Base-by-base conservation (phyloP, 2,113 vertebrate species). In the Macrotus californicus region DNA sequence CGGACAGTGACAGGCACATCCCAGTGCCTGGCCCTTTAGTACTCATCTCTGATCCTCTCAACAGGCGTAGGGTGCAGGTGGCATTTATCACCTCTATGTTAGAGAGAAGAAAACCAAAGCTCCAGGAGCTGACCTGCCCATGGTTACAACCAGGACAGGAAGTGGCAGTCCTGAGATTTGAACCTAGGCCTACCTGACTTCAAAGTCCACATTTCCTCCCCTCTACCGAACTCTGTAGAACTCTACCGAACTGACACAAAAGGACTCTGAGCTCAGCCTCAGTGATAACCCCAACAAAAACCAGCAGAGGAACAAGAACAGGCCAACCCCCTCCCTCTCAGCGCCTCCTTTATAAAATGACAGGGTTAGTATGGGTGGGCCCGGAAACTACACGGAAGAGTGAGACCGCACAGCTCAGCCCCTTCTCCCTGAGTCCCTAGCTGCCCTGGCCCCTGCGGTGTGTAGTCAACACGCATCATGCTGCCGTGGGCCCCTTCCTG, bases 31-130 rank as follows among this genome's bases (percentile, higher is more conserved):
- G 61, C 79, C 87, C 91, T 77, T 80, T 50, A 79, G 70, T 75
- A 56, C 76, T 96, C 39, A 79, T 46, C 82, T 94, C 82, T 73
- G 87, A 50, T 64, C 91, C 94, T 85, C 86, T 79, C 46, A n/a
- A 66, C 75, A 95, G 72, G 36, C 67, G 56, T 21, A 21, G 1
- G 15, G 70, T 15, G 70, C 13, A 10, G 56, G 56, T 52, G 26
- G 81, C 16, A 80, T 92, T 90, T 82, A 86, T 67, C 3, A 16
- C 82, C 66, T 61, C 73, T 1, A 2, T 5, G 43, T 52, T 48
- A 75, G 54, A 90, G 67, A 24, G 43, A 82, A 72, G 54, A 80
- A 48, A 52, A 22, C 59, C n/a, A 12, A 89, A 52, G 70, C 72
- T 67, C 77, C 36, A 52, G 34, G 59, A 88, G 91, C 88, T 66